Conservation (phyloP, 1,140 invertebrate species). For the Helicoverpa zea region DNA sequence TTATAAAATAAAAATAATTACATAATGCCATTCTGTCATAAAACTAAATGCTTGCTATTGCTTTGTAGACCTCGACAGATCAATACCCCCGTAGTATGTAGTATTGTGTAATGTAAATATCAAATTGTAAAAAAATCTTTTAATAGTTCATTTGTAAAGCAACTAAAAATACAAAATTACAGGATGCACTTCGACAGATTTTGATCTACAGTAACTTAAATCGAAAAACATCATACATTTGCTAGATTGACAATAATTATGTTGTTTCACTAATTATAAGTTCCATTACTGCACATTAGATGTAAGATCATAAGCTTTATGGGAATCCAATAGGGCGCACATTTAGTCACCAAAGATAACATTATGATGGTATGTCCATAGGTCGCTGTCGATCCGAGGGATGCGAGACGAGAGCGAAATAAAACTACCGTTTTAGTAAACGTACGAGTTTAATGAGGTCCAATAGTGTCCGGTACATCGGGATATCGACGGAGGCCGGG, state of each 20-base stretch:
- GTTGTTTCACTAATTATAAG: conserved; percentile 43
- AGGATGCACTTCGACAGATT: conserved; percentile 39
- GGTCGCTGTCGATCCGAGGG: conserved; percentile 51
- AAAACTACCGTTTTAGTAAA: conserved; percentile 80
- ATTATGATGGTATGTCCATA: conserved; percentile 83
- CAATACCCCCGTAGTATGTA: conserved; percentile 33
- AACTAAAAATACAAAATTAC: conserved; percentile 44
- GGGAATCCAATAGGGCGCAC: conserved; percentile 36
- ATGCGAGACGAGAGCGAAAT: conserved; percentile 66
- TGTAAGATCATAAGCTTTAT: conserved; percentile 43
- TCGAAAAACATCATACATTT: conserved; percentile 37
- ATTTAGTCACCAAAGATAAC: conserved; percentile 60
- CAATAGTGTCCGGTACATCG: conserved; percentile 79
- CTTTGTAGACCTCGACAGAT: conserved; percentile 35
- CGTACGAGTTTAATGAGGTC: conserved; percentile 82
- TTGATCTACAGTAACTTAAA: conserved; percentile 42
- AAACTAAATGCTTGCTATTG: conserved; percentile 76
- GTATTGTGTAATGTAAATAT: conserved; percentile 38
- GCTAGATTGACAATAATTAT: conserved; percentile 41
- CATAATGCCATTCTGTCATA: conserved; percentile 69
- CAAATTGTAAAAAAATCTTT: conserved; percentile 38
- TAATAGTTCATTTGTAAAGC: conserved; percentile 40
- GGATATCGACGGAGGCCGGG: no score
- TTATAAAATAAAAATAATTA: conserved; percentile 38
- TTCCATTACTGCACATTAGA: conserved; percentile 42